Conservation (phyloP, 2,113 vertebrate species). For the Pycnonotus jocosus region DNA sequence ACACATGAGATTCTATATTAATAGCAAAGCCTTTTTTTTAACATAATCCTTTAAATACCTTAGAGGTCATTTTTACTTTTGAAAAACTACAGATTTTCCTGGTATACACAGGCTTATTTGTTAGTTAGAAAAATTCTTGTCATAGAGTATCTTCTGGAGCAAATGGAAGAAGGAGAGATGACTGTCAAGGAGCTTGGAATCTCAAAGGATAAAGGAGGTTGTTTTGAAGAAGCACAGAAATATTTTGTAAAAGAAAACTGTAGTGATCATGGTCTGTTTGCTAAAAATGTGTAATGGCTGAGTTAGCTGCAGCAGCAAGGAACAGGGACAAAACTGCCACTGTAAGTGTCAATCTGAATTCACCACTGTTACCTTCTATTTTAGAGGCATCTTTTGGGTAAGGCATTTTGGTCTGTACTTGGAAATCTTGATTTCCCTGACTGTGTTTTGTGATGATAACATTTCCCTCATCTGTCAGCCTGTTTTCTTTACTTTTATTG, state of each 20-base stretch:
- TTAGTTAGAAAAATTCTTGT: neutral
- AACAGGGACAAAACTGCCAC: neutral
- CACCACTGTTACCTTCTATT: neutral
- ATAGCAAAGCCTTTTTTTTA: slow-evolving; percentile 50
- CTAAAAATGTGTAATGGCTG: neutral
- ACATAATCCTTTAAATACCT: slow-evolving; percentile 59
- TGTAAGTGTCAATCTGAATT: neutral
- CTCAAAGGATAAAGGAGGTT: neutral
- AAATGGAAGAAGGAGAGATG: neutral
- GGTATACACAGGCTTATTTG: neutral
- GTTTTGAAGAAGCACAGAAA: neutral
- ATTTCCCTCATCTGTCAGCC: neutral
- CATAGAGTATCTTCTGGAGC: neutral
- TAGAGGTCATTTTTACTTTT: slow-evolving; percentile 66
- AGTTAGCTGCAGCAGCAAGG: neutral
- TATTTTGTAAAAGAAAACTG: neutral
- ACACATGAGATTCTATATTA: slow-evolving; percentile 70
- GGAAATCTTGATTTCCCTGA: neutral
- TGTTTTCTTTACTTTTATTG: neutral
- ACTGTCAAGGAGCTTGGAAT: neutral
- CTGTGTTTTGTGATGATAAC: accelerated
- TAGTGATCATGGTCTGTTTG: neutral
- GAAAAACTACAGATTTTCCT: slow-evolving; percentile 35
- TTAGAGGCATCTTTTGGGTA: neutral
- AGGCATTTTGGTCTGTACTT: neutral